phyloP scores from a whole-genome alignment of 2,797 vertebrate genomes.

The Trematomus bernacchii region DNA sequence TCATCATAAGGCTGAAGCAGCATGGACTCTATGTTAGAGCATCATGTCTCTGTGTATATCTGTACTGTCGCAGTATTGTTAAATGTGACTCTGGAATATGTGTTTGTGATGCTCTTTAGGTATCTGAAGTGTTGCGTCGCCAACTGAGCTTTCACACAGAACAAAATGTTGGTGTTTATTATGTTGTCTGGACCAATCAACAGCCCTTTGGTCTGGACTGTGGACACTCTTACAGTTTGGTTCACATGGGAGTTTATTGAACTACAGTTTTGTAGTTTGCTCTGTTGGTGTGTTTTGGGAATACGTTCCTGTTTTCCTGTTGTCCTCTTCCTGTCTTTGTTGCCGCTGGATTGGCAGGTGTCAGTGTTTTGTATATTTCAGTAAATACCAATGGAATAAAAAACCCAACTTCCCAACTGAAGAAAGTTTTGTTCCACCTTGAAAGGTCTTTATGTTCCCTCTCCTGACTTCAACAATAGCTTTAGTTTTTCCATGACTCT shows the following conservation, averaged over 20 bases:
- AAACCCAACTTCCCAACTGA: conserved; percentile 64
- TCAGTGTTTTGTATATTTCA: conserved; percentile 90
- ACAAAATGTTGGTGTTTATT: conserved; percentile 50
- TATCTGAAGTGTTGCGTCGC: conserved; percentile 23
- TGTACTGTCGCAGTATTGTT: conserved; percentile 43
- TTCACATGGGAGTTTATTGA: conserved; percentile 55
- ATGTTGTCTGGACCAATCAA: conserved; percentile 41
- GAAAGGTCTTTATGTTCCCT: not conserved
- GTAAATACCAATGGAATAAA: conserved; percentile 84
- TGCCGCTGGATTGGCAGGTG: conserved; percentile 91
- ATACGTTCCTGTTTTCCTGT: conserved; percentile 70
- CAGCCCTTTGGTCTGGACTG: conserved; percentile 27
- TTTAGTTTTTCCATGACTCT: conserved; percentile 6
- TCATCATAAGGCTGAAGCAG: conserved; percentile 46
- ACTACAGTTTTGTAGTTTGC: conserved; percentile 48
- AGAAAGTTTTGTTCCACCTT: conserved; percentile 21
- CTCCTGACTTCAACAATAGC: not conserved
- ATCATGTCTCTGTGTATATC: conserved; percentile 38
- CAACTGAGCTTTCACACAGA: conserved; percentile 46
- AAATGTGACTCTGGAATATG: conserved; percentile 67
- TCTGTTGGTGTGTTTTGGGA: conserved; percentile 70
- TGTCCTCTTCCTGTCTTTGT: conserved; percentile 79
- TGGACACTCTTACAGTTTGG: conserved; percentile 22
- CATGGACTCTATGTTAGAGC: conserved; percentile 46
- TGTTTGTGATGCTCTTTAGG: conserved; percentile 45